phyloP scores from a whole-genome alignment of 2,888 invertebrate genomes.

The Hydrotaea cyrtoneurina region DNA sequence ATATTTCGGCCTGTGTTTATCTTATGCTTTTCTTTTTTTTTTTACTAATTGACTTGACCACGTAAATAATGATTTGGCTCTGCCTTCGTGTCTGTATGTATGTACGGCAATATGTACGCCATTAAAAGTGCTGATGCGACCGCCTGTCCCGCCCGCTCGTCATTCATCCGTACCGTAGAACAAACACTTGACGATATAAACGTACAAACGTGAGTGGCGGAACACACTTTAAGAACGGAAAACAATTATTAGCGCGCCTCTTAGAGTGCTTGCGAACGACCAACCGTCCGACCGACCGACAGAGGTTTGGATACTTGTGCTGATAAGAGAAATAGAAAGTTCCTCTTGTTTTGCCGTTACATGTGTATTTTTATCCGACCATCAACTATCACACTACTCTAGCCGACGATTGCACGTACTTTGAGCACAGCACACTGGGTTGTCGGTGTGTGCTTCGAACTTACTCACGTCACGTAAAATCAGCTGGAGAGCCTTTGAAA shows the following conservation, averaged over 20 bases:
- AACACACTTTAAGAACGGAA: constrained; percentile 5
- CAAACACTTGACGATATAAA: neutral
- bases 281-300: neutral
- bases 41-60: neutral
- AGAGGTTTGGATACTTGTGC: neutral
- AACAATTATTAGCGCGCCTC: constrained; percentile 32
- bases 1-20: neutral
- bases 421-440: neutral
- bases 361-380: constrained; percentile 25
- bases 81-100: too few species aligned
- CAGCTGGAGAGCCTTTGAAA: constrained; percentile 2
- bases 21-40: neutral
- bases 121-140: neutral
- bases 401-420: neutral
- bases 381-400: constrained; percentile 4
- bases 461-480: constrained; percentile 1
- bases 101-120: neutral
- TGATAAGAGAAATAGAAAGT: neutral
- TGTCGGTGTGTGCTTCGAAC: neutral
- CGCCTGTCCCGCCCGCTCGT: neutral
- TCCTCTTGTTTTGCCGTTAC: neutral
- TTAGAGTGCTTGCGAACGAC: constrained; percentile 14
- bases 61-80: constrained; percentile 9
- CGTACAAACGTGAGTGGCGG: constrained; percentile 4
- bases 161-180: constrained; percentile 27